These are phyloP conservation scores for Plectropomus leopardus DNA, from an alignment of 2,113 vertebrate species.

Conservation along the genomic window DNA sequence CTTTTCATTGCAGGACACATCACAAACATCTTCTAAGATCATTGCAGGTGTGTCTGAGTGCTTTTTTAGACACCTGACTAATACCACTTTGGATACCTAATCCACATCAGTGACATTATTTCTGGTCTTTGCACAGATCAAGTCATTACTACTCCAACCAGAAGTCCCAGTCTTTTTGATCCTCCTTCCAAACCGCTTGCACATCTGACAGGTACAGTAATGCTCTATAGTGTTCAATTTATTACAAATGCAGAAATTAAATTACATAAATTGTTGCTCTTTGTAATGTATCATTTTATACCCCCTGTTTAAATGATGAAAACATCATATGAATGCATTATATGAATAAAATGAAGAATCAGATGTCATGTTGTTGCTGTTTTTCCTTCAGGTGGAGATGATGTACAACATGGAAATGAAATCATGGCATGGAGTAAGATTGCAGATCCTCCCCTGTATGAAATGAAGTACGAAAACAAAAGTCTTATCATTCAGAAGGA, in stretches of 20 bases:
- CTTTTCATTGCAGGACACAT: conserved; percentile 32
- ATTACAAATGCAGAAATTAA: not conserved
- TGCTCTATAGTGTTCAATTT: not conserved
- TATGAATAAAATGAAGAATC: not conserved
- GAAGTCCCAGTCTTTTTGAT: not conserved
- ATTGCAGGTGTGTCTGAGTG: conserved; percentile 52
- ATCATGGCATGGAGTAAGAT: conserved; percentile 81
- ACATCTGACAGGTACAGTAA: conserved; percentile 79
- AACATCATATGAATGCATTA: not conserved
- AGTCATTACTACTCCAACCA: accelerated
- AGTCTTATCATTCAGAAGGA: conserved; percentile 77
- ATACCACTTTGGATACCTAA: not conserved
- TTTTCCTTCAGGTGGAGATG: conserved; percentile 51
- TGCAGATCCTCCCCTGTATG: conserved; percentile 73
- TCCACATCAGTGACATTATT: not conserved
- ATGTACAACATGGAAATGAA: not conserved
- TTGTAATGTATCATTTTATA: not conserved
- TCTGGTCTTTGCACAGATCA: conserved; percentile 29
- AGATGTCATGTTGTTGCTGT: not conserved
- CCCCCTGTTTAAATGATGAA: not conserved
- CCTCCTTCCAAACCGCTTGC: conserved; percentile 80
- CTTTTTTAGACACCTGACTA: not conserved
- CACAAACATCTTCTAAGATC: not conserved
- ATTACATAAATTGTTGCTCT: not conserved
- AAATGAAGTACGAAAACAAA: conserved; percentile 77